Evolutionary conservation across 2,797 vertebrate genomes (phyloP).

Genomic region (Takifugu ocellatus): DNA sequence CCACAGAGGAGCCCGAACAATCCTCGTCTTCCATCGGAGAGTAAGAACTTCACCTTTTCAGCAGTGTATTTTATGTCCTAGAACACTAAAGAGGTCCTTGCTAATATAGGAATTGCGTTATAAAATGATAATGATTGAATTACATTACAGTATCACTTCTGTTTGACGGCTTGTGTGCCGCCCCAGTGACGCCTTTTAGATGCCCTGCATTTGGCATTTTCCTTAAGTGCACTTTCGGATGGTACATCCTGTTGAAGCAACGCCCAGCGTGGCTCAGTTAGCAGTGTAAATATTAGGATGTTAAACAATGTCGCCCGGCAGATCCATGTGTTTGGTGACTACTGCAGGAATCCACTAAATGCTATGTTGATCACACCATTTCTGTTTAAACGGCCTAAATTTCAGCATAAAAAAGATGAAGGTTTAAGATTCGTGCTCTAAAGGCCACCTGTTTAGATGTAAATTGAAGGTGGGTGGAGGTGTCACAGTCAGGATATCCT

Average conservation of each 20-base stretch:
- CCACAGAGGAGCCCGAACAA: slow-evolving; percentile 28
- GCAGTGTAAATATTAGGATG: slow-evolving; percentile 15
- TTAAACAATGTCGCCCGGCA: not conserved
- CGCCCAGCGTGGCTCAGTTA: slow-evolving; percentile 1
- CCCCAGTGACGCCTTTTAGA: not conserved
- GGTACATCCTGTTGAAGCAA: slow-evolving; percentile 40
- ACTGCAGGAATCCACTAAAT: no score
- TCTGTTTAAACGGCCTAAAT: no score
- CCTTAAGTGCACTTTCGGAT: slow-evolving; percentile 5
- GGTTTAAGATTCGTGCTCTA: no score
- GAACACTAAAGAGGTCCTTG: not conserved
- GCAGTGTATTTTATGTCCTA: not conserved
- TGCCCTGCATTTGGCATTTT: not conserved
- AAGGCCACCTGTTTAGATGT: no score
- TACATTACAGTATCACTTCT: no score
- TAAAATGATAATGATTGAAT: not conserved
- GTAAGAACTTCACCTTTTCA: slow-evolving; percentile 52
- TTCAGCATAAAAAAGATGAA: no score
- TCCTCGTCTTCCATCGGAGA: slow-evolving; percentile 56
- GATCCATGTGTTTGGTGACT: not conserved
- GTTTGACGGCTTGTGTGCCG: not conserved
- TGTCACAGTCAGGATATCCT: no score
- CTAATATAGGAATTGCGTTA: not conserved
- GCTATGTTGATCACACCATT: no score
- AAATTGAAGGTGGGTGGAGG: no score